phyloP scores from a whole-genome alignment of 2,888 invertebrate genomes.

The Papilio protenor region DNA sequence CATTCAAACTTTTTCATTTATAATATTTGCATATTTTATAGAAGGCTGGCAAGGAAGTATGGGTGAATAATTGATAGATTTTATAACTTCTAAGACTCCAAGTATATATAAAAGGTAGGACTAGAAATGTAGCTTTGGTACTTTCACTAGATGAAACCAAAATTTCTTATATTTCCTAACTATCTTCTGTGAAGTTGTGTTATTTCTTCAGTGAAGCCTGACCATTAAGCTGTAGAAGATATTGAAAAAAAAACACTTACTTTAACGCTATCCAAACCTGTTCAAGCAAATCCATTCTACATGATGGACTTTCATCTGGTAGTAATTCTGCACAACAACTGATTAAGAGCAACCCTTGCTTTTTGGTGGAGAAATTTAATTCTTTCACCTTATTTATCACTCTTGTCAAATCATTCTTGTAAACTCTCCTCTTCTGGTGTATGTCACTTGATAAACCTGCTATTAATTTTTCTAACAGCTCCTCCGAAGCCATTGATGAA shows the following conservation, averaged over 20 bases:
- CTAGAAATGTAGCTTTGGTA: background rate
- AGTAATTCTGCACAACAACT: constrained; percentile 83
- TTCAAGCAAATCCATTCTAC: constrained; percentile 79
- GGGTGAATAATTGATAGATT: background rate
- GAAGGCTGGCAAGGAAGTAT: too few species aligned
- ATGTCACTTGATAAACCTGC: constrained; percentile 71
- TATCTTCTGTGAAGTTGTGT: background rate
- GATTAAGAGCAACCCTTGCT: constrained; percentile 79
- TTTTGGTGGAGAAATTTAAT: constrained; percentile 70
- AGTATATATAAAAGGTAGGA: background rate
- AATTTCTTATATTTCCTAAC: background rate
- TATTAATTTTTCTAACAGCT: constrained; percentile 72
- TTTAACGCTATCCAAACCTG: constrained; percentile 82
- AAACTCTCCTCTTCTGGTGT: constrained; percentile 74
- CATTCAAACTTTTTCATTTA: too few species aligned
- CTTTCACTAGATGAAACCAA: background rate
- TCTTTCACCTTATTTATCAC: constrained; percentile 70
- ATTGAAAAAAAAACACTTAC: constrained; percentile 57
- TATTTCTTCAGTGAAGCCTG: background rate
- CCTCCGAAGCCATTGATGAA: constrained; percentile 55
- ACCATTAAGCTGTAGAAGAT: background rate
- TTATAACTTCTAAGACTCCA: background rate
- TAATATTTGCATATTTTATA: too few species aligned
- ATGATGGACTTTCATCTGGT: constrained; percentile 75
- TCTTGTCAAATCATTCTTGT: constrained; percentile 74